Evolutionary conservation across 2,888 invertebrate genomes (phyloP).

Genomic region (Archips xylosteana): DNA sequence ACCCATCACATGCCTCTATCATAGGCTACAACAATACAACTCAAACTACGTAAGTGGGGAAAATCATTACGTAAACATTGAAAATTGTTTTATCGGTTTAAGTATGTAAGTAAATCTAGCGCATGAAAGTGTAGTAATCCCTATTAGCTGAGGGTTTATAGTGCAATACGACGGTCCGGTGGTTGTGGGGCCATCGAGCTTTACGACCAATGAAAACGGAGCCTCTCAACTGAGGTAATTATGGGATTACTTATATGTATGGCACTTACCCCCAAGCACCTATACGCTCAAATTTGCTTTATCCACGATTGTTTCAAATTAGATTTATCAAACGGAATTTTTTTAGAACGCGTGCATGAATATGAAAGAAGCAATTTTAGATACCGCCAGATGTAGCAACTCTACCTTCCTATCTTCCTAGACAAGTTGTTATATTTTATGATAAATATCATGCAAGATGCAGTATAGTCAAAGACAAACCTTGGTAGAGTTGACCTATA

Average conservation of each 20-base stretch:
- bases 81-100: constrained; percentile 49
- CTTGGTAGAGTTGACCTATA: too few species aligned
- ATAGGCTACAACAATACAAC: neutral
- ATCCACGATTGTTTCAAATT: neutral
- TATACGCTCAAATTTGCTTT: constrained; percentile 22
- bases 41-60: neutral
- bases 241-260: constrained; percentile 74
- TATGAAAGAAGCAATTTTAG: too few species aligned
- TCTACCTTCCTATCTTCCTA: too few species aligned
- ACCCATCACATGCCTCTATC: neutral
- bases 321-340: neutral
- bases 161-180: constrained; percentile 71
- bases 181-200: constrained; percentile 74
- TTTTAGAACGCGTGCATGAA: neutral
- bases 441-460: too few species aligned
- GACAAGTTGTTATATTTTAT: too few species aligned
- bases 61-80: constrained; percentile 34
- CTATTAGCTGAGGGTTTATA: constrained; percentile 79
- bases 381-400: too few species aligned
- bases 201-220: constrained; percentile 80
- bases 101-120: constrained; percentile 67
- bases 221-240: constrained; percentile 74
- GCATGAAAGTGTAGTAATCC: constrained; percentile 74
- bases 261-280: constrained; percentile 33
- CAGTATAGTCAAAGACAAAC: too few species aligned